These are phyloP conservation scores for Oreochromis spilurus DNA, from an alignment of 2,113 vertebrate genomes.

Conservation along the genomic window DNA sequence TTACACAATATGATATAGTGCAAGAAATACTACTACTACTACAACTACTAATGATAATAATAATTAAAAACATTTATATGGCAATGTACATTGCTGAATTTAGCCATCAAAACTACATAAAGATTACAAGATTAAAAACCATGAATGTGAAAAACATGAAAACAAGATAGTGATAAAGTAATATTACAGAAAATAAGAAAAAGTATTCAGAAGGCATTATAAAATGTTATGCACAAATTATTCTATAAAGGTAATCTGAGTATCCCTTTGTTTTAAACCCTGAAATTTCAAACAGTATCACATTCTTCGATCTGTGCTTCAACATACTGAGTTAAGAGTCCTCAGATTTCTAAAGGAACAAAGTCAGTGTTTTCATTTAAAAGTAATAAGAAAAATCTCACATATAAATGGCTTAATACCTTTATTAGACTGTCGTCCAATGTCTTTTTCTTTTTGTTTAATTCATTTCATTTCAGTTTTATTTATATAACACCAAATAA, in stretches of 20 bases:
- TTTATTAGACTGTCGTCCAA: background rate
- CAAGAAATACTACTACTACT: background rate
- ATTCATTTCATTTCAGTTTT: background rate
- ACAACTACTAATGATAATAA: background rate
- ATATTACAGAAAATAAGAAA: background rate
- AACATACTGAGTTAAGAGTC: background rate
- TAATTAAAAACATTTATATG: background rate
- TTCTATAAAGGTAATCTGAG: background rate
- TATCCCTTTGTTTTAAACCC: background rate
- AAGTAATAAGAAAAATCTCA: background rate
- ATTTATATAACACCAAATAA: background rate
- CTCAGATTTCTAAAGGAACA: background rate
- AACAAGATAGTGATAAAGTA: background rate
- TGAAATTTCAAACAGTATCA: background rate
- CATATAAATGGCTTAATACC: background rate
- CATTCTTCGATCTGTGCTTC: rapidly evolving
- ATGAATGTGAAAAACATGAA: background rate
- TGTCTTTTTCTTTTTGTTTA: background rate
- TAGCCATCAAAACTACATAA: background rate
- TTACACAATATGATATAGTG: background rate
- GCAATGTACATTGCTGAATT: background rate
- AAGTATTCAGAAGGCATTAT: background rate
- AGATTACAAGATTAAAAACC: background rate
- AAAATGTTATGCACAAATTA: background rate
- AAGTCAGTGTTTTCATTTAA: rapidly evolving